Evolutionary conservation across 2,888 invertebrate genomes (phyloP), one percentile per base, ranked within the genome.

Genomic region (Agonopterix arenella): DNA sequence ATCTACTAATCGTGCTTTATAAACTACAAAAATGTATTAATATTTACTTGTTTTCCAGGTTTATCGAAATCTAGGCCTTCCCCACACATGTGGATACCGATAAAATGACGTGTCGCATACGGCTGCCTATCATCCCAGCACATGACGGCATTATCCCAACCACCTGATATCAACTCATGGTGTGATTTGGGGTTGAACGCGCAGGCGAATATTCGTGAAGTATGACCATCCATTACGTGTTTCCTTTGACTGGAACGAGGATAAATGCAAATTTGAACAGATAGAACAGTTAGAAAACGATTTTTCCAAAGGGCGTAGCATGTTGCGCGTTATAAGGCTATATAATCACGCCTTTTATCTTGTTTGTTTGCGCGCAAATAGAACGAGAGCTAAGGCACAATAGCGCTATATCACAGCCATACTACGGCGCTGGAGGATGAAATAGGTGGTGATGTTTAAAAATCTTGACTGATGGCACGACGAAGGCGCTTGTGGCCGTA

Each of bases 91-190:
- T 92, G 92, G 16, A 92, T 85, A 1, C 92, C 93, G 1, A 80
- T 70, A 55, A 93, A 88, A 60, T 90, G 79, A 41, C 91, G 80
- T 0, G 91, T 81, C 1, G 93, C 90, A 59, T 89, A 90, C 0
- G 93, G 92, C 61, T 92, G 91, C 51, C 93, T 80, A 46, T 91
- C 88, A 67, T 93, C 93, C 93, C 93, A 93, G 64, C 92, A 93
- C 62, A 92, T 90, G 1, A 94, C 86, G 0, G 89, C 85, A 62
- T 92, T 84, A 60, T 93, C 93, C 93, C 93, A 93, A 8, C 93
- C 93, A 1, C 92, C 93, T 1, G 93, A 92, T 56, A 93, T 80
- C 52, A 94, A 70, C 73, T 93, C 93, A 66, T 93, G 90, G 49
- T 90, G 86, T 9, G 92, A 91, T 62, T 85, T 86, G 0, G 93